A percentile compares a stretch with the other conserved stretches of the same genome.
These are phyloP conservation scores for Polylopha cassiicola DNA, from an alignment of 2,888 invertebrate species.

Conservation along the genomic window DNA sequence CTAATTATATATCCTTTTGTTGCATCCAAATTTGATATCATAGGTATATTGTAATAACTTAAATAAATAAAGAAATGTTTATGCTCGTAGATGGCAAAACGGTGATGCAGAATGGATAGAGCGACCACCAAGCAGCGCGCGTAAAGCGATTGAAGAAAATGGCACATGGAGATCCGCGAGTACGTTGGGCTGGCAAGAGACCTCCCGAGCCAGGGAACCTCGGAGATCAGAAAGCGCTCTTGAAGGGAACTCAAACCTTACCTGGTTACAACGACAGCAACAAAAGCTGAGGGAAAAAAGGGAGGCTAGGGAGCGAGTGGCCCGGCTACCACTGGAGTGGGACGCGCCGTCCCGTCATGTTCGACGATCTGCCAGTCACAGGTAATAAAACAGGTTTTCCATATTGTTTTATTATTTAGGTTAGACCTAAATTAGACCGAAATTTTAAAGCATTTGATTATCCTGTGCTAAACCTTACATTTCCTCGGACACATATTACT, in stretches of 20 bases:
- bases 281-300: slow-evolving; percentile 86
- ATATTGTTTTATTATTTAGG: not conserved
- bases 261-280: slow-evolving; percentile 91
- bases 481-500: too few relatives aligned
- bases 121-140: slow-evolving; percentile 47
- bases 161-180: slow-evolving; percentile 65
- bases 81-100: slow-evolving; percentile 60
- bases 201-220: slow-evolving; percentile 50
- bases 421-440: not conserved
- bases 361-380: slow-evolving; percentile 71
- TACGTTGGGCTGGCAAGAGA: slow-evolving; percentile 64
- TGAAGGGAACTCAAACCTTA: slow-evolving; percentile 74
- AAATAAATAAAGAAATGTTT: too few relatives aligned
- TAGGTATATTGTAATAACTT: too few relatives aligned
- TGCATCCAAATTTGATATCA: too few relatives aligned
- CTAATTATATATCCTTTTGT: too few relatives aligned
- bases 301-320: slow-evolving; percentile 84
- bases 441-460: too few relatives aligned
- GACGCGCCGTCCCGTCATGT: slow-evolving; percentile 67
- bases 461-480: too few relatives aligned
- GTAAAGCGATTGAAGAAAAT: slow-evolving; percentile 55
- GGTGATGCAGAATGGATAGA: slow-evolving; percentile 66
- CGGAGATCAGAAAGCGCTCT: slow-evolving; percentile 60
- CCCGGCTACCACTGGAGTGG: slow-evolving; percentile 83
- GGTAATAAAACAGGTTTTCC: slow-evolving; percentile 40